A percentile compares a stretch with the other conserved stretches of the same genome.
Conservation (phyloP, 2,888 invertebrate species). For the Apodemia duryi region DNA sequence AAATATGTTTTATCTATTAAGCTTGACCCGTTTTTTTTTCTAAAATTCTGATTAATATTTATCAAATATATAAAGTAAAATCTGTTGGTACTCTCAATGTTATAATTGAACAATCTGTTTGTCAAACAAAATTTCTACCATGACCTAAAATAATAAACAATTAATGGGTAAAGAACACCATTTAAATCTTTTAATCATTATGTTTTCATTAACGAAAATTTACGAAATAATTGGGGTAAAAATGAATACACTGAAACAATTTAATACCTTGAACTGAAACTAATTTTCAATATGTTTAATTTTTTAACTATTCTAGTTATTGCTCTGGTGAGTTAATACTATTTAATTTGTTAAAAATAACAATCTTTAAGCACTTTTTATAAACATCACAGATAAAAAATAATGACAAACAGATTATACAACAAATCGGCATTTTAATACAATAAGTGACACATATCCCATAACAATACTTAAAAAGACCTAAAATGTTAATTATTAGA, state of each 20-base stretch:
- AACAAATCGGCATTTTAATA: constrained; percentile 15
- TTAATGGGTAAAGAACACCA: background rate
- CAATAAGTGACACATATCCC: background rate
- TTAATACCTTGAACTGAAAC: no score
- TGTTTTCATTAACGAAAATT: background rate
- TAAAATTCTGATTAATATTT: background rate
- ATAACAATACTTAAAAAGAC: constrained; percentile 20
- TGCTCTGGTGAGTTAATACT: background rate
- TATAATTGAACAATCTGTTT: background rate
- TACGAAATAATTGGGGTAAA: background rate
- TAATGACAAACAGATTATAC: constrained; percentile 28
- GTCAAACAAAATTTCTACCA: background rate
- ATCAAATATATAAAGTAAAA: background rate
- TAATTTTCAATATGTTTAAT: background rate
- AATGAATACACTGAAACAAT: background rate
- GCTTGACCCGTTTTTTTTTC: background rate
- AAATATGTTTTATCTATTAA: background rate
- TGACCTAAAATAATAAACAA: background rate
- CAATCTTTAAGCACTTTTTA: background rate
- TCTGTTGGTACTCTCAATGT: background rate
- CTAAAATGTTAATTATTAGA: constrained; percentile 26
- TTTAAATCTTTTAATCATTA: background rate
- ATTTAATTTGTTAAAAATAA: background rate
- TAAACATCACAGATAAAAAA: constrained; percentile 1
- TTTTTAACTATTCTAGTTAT: constrained; percentile 4